Base-by-base conservation (phyloP, 2,888 invertebrate genomes). In the Sarcophaga rosellei region DNA sequence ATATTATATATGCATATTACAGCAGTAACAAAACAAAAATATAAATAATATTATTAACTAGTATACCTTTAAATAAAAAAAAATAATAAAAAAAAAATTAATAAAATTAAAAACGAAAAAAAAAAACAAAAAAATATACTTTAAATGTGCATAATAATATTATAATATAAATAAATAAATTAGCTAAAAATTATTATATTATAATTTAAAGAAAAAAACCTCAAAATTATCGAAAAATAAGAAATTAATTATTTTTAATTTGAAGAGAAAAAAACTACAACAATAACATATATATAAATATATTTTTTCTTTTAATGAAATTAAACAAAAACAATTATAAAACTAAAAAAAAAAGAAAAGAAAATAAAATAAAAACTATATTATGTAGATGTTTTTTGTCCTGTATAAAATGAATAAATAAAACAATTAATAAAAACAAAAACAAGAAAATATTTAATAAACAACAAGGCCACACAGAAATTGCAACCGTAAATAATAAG, bases 341-440 rank as follows among this genome's bases (percentile, higher is more conserved):
- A 65, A 61, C 57, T 72, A 23, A 75, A 78, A 77, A 2, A 20
- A 65, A 84, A 70, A 44, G 63, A 77, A 76, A 74, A 85, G 81
- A 79, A 81, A 70, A 66, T 82, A 84, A 74, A 84, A 88, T 75
- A 86, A 88, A 81, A 87, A 82, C 79, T 84, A 84, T 87, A 85
- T 76, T 79, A 70, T 79, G 82, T 92, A 91, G 91, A 92, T 92
- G 93, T 92, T 92, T 90, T 92, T 92, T 92, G 92, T 93, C 92
- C 91, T 92, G 93, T 92, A 92, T 90, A 92, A 92, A 88, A 53
- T 53, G 12, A 88, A 88, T 47, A 87, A 90, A 89, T 63, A 88
- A 35, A 35, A 35, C 8, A 35, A 35, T 10, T 35, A 35, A 35
- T 10, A 87, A 88, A 88, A 88, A 88, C n/a, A 89, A 85, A 87